Evolutionary conservation across 2,113 vertebrate genomes (phyloP).

Genomic region (Syngnathus scovelli): DNA sequence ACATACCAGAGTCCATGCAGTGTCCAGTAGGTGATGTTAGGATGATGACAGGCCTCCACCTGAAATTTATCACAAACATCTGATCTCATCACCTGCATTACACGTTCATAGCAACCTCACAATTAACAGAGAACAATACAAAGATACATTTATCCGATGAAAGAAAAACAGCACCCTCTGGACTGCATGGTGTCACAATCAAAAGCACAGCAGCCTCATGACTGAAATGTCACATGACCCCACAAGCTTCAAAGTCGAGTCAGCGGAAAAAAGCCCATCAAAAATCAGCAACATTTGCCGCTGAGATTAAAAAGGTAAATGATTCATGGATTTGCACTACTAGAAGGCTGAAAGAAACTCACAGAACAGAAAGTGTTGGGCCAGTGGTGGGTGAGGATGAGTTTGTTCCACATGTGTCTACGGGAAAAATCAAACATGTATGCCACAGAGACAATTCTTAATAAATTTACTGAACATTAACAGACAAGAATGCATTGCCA

Average conservation of each 20-base stretch:
- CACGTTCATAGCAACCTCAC: background rate
- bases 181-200: background rate
- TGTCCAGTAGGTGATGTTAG: conserved; percentile 66
- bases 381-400: conserved; percentile 76
- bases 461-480: background rate
- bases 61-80: conserved; percentile 32
- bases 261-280: background rate
- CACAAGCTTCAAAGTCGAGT: conserved; percentile 3
- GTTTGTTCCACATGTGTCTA: conserved; percentile 68
- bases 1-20: conserved; percentile 74
- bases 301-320: background rate
- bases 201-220: conserved; percentile 23
- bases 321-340: background rate
- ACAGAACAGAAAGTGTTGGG: conserved; percentile 71
- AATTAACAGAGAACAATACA: background rate
- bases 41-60: conserved; percentile 64
- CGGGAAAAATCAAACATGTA: background rate
- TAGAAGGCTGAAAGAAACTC: conserved; percentile 25
- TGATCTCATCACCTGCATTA: background rate
- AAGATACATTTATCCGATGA: background rate
- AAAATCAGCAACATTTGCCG: background rate
- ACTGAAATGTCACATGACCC: conserved; percentile 24
- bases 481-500: background rate
- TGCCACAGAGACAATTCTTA: background rate
- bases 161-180: background rate